These are phyloP conservation scores for Diadumene lineata DNA, from an alignment of 92 coral and sea anemone genomes.

Conservation along the genomic window DNA sequence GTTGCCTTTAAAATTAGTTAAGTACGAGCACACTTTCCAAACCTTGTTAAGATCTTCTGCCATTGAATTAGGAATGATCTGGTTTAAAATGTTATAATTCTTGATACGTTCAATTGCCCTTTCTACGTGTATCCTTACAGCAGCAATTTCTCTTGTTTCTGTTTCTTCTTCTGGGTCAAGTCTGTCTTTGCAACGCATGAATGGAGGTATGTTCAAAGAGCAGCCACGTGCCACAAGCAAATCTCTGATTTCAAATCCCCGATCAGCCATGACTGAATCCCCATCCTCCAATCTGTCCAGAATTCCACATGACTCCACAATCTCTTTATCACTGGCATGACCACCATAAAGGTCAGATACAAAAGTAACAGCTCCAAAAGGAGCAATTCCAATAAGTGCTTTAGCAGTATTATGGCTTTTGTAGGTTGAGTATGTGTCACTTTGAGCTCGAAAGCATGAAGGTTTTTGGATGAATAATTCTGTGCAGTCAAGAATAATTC, in stretches of 20 bases:
- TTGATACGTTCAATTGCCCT: conserved; percentile 36
- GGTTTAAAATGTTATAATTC: conserved; percentile 26
- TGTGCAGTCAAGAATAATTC: conserved; percentile 41
- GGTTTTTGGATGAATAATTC: conserved; percentile 24
- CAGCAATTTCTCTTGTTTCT: conserved; percentile 31
- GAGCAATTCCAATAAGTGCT: conserved; percentile 41
- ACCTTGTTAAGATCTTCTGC: conserved; percentile 20
- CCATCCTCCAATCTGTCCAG: conserved; percentile 34
- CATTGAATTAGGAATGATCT: conserved; percentile 26
- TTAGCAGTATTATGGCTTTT: conserved; percentile 37
- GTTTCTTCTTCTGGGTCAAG: conserved; percentile 35
- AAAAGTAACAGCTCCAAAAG: conserved; percentile 33
- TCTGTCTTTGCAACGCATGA: conserved; percentile 36
- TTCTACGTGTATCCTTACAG: conserved; percentile 47
- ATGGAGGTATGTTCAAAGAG: conserved; percentile 39
- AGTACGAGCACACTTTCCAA: conserved; percentile 2
- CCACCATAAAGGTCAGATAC: conserved; percentile 38
- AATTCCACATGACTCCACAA: conserved; percentile 23
- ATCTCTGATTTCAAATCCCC: conserved; percentile 44
- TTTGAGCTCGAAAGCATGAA: conserved; percentile 22
- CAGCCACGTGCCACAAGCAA: conserved; percentile 29
- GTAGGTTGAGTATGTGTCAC: conserved; percentile 28
- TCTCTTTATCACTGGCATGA: conserved; percentile 30
- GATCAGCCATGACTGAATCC: conserved; percentile 44
- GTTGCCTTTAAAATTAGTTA: conserved; percentile 11